Conservation (phyloP, 2,888 invertebrate genomes). For the Cephalotes varians region DNA sequence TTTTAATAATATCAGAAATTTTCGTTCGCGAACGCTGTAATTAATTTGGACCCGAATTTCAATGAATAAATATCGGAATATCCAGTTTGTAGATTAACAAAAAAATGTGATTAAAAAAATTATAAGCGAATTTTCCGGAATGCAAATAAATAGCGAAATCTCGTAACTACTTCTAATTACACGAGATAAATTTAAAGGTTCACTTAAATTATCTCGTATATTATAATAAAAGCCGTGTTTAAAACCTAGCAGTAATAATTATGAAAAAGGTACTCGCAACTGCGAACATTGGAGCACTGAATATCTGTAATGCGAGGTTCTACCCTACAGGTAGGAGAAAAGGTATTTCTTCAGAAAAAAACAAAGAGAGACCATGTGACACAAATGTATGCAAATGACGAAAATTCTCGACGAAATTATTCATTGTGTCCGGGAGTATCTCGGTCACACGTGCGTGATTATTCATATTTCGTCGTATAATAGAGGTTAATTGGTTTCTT, state of each 20-base stretch:
- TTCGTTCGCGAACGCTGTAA: background rate
- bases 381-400: constrained; percentile 46
- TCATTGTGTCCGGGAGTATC: constrained; percentile 3
- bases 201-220: background rate
- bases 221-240: background rate
- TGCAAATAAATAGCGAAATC: background rate
- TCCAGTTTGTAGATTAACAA: background rate
- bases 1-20: background rate
- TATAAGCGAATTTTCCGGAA: background rate
- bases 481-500: constrained; percentile 9
- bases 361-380: background rate
- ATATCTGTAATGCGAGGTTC: background rate
- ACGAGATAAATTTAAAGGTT: background rate
- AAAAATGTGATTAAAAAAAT: background rate
- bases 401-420: constrained; percentile 38
- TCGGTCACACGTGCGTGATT: constrained; percentile 12
- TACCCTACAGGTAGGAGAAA: background rate
- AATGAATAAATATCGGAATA: background rate
- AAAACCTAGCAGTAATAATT: background rate
- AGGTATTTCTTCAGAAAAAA: constrained; percentile 11
- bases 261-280: background rate
- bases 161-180: background rate
- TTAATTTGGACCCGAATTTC: constrained; percentile 1
- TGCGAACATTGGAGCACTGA: background rate
- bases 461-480: constrained; percentile 23